Evolutionary conservation across 2,113 vertebrate species (phyloP), one percentile per base, ranked within the genome.

Genomic region (Xyrauchen texanus): DNA sequence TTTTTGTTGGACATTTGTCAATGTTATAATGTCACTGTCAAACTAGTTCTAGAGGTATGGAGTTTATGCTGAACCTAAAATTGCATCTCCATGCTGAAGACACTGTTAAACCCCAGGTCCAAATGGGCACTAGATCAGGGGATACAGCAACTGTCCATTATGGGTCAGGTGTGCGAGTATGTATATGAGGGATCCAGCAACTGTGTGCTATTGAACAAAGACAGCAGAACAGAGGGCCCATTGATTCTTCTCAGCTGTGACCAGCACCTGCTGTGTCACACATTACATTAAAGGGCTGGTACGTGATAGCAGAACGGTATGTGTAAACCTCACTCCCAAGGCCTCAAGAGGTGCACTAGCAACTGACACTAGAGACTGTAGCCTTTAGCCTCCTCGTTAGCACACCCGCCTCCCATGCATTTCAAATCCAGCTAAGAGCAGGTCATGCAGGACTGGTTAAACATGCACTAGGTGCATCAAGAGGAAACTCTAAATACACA

Each of bases 81-180:
- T 7, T 71, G 13, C 7, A 58, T 10, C 51, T 64, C 57, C 21
- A 11, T 46, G 49, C 47, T 65, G 2, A 66, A 8, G 51, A 57
- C 57, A 67, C 46, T 4, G 1, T 81, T 77, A 9, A 80, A 53
- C 3, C 21, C 61, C 47, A 42, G 21, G 44, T 42, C 57, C 55
- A 61, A 49, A 52, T 61, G 55, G n/a, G 10, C 51, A 45, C 8
- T 1, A 52, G 64, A 8, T 66, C 83, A 81, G 45, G 10, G 55
- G 46, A 47, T 53, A 21, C 8, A 55, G 61, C 78, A 78, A 71
- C 78, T 81, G 84, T 85, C 85, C 81, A 70, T 72, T 78, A 70
- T 78, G 77, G 81, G 87, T 79, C 80, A 84, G 75, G 80, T n/a
- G 76, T 68, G 69, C 81, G 67, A 55, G 49, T 83, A 45, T 83